Evolutionary conservation across 92 coral and sea anemone species (phyloP).

Genomic region (Isaurus tuberculatus): DNA sequence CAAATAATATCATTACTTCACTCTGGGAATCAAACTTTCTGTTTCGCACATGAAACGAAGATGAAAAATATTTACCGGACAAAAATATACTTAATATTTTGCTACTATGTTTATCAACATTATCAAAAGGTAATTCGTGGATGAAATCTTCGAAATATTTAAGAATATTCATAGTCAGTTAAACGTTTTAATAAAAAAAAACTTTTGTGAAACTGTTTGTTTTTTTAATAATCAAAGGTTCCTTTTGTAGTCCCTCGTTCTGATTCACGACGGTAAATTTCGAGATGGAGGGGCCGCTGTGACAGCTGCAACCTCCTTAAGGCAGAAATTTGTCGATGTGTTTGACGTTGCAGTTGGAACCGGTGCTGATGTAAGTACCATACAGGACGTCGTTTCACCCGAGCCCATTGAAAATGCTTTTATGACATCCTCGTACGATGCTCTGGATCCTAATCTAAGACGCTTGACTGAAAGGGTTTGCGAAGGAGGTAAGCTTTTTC

Average conservation of each 20-base stretch:
- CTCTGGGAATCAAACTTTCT: no score
- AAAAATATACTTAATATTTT: no score
- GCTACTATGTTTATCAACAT: no score
- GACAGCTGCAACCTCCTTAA: neutral
- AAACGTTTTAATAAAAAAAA: no score
- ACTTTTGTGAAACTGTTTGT: no score
- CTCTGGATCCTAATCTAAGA: conserved; percentile 40
- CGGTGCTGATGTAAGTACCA: neutral
- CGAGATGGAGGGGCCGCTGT: conserved; percentile 17
- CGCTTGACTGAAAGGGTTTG: conserved; percentile 38
- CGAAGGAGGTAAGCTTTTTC: conserved; percentile 23
- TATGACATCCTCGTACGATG: conserved; percentile 40
- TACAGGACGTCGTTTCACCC: conserved; percentile 25
- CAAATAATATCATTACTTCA: no score
- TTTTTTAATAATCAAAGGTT: neutral
- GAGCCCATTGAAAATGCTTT: conserved; percentile 14
- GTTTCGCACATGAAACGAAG: no score
- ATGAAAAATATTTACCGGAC: no score
- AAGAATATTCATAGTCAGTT: no score
- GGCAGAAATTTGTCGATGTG: conserved; percentile 18
- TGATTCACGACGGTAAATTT: conserved; percentile 40
- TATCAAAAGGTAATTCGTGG: no score
- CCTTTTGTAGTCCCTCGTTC: conserved; percentile 11
- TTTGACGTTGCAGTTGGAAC: conserved; percentile 32
- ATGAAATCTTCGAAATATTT: no score